Conservation (phyloP, 2,797 vertebrate species). For the Numenius phaeopus region DNA sequence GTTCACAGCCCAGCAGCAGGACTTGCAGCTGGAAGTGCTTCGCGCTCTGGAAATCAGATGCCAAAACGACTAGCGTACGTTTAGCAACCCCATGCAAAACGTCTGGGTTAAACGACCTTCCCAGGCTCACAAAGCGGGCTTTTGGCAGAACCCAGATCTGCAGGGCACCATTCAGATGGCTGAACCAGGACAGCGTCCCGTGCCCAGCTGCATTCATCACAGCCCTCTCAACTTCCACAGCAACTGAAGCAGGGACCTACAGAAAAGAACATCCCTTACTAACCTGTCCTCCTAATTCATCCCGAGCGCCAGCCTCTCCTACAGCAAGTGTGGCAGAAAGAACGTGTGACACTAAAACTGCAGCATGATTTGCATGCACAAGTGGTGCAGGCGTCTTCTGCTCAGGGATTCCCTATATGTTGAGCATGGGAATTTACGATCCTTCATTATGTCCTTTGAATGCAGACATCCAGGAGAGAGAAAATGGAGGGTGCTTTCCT, state of each 20-base stretch:
- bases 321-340: background rate
- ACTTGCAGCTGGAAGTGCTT: slow-evolving; percentile 46
- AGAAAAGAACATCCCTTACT: background rate
- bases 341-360: background rate
- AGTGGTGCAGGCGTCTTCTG: background rate
- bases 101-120: background rate
- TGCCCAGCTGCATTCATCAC: background rate
- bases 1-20: slow-evolving; percentile 32
- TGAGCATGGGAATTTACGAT: background rate
- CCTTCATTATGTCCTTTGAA: background rate
- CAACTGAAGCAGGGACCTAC: background rate
- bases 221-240: background rate
- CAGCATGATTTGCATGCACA: background rate
- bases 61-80: slow-evolving; percentile 4
- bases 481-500: slow-evolving; percentile 30
- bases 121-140: background rate
- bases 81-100: background rate
- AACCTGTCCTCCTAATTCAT: background rate
- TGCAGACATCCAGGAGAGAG: background rate
- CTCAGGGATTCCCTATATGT: background rate
- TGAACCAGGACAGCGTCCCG: fast-evolving
- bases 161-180: background rate
- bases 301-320: background rate
- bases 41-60: background rate
- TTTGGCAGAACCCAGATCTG: background rate